Percentiles rank a stretch among this genome's conserved stretches.
Conservation (phyloP, 1,140 invertebrate species). For the Oryzaephilus surinamensis region DNA sequence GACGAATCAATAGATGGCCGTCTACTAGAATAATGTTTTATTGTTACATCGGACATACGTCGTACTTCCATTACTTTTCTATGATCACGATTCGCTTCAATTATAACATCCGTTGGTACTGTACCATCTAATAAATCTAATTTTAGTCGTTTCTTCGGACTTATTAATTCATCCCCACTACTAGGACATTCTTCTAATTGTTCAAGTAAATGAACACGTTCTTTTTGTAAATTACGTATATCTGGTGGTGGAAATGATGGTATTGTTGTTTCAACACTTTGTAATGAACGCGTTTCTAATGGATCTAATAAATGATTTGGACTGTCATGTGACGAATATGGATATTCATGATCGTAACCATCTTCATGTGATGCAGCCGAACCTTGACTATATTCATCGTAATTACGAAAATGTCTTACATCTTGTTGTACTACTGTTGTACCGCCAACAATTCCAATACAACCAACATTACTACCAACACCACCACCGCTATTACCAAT, state of each 20-base stretch:
- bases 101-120: conserved; percentile 32
- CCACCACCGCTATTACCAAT: too few species aligned
- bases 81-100: conserved; percentile 38
- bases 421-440: conserved; percentile 4
- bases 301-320: conserved; percentile 6
- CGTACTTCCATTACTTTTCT: conserved; percentile 45
- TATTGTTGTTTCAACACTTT: neutral
- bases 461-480: too few species aligned
- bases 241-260: conserved; percentile 39
- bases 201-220: conserved; percentile 55
- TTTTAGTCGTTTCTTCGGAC: conserved; percentile 54
- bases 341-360: conserved; percentile 40
- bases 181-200: conserved; percentile 62
- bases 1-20: conserved; percentile 40
- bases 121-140: conserved; percentile 43
- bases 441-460: too few species aligned
- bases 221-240: conserved; percentile 58
- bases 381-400: conserved; percentile 54
- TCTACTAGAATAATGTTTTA: conserved; percentile 40
- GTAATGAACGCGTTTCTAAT: conserved; percentile 22
- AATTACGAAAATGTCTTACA: conserved; percentile 44
- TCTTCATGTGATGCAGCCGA: conserved; percentile 52
- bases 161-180: conserved; percentile 55
- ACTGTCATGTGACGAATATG: conserved; percentile 14
- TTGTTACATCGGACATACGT: conserved; percentile 40